Conservation (phyloP, 2,797 vertebrate species). For the Scolopax rusticola region DNA sequence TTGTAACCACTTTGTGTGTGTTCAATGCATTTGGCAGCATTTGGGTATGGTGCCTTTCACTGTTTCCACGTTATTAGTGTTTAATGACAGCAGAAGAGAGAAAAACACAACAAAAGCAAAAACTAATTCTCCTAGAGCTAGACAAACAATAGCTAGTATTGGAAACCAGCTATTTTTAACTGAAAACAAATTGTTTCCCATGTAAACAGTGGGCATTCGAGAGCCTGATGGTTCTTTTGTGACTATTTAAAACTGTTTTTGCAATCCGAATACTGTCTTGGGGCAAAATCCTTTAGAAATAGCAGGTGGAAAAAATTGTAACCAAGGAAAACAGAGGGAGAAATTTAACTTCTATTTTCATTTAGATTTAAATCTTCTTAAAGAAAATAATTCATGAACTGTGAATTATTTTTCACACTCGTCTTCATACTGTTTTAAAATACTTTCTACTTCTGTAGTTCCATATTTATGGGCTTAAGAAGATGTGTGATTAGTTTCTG, state of each 20-base stretch:
- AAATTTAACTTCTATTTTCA: background rate
- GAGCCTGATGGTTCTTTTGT: background rate
- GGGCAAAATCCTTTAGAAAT: background rate
- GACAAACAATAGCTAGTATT: background rate
- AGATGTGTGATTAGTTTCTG: constrained; percentile 30
- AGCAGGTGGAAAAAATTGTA: background rate
- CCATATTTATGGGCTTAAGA: background rate
- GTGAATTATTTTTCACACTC: background rate
- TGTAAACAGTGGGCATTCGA: background rate
- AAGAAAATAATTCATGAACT: background rate
- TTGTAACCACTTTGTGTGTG: background rate
- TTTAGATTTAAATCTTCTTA: background rate
- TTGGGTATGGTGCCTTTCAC: background rate
- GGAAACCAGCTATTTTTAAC: background rate
- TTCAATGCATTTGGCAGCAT: background rate
- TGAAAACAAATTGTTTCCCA: background rate
- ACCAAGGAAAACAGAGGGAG: background rate
- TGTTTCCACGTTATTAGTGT: background rate
- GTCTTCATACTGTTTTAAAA: constrained; percentile 22
- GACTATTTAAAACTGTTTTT: background rate
- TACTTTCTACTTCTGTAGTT: constrained; percentile 30
- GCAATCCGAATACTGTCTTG: background rate
- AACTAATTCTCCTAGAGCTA: background rate
- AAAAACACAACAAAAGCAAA: background rate
- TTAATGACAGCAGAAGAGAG: background rate